These are phyloP conservation scores for Trichechus manatus DNA, from an alignment of 2,113 vertebrate species.

Conservation along the genomic window DNA sequence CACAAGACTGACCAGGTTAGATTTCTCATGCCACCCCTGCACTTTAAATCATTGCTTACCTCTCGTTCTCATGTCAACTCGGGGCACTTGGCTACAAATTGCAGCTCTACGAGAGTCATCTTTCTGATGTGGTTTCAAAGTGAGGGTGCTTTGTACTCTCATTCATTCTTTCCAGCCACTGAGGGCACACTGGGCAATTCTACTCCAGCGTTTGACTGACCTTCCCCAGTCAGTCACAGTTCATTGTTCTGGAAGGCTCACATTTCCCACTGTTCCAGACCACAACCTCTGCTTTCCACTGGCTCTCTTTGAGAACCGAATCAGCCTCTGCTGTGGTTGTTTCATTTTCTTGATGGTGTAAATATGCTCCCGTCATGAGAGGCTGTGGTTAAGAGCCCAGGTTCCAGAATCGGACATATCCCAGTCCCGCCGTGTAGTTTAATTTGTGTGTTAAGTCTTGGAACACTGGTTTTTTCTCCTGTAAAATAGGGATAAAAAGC, in stretches of 20 bases:
- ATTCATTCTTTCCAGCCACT: not conserved
- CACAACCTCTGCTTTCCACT: not conserved
- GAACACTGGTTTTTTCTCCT: not conserved
- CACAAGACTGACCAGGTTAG: too few relatives aligned
- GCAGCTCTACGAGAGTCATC: not conserved
- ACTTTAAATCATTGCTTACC: not conserved
- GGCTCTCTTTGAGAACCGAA: not conserved
- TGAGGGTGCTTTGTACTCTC: not conserved
- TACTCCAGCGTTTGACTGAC: fast-evolving
- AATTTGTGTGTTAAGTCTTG: not conserved
- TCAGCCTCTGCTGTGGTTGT: not conserved
- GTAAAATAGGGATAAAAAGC: not conserved
- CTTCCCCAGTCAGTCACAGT: not conserved
- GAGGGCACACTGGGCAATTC: not conserved
- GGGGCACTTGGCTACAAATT: not conserved
- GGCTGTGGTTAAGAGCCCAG: not conserved
- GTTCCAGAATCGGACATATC: not conserved
- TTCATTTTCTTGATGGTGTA: not conserved
- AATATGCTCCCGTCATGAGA: not conserved
- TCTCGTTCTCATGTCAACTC: not conserved
- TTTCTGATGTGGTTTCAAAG: not conserved
- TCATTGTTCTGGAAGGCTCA: not conserved
- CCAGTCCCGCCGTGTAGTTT: not conserved
- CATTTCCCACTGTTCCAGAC: not conserved
- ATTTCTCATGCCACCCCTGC: not conserved